These are phyloP conservation scores for Ctenomys sociabilis DNA, from an alignment of 2,113 vertebrate genomes.

Conservation along the genomic window DNA sequence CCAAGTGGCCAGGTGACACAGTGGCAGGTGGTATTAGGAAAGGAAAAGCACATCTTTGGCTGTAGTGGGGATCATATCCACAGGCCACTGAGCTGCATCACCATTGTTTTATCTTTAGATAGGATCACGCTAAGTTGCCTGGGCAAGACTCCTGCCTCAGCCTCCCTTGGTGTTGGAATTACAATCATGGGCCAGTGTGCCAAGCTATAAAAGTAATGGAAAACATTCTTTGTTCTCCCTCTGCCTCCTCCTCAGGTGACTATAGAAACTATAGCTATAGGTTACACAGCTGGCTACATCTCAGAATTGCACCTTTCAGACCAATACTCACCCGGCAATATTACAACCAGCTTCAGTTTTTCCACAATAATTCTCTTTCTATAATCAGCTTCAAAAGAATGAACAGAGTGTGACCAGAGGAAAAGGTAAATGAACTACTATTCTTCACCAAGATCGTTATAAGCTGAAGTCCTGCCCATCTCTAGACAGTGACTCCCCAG, in stretches of 20 bases:
- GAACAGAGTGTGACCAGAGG: neutral
- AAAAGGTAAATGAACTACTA: neutral
- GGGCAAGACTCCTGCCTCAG: neutral
- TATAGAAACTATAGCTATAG: too few relatives aligned
- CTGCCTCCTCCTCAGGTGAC: neutral
- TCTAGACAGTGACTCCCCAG: neutral
- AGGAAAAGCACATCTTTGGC: neutral
- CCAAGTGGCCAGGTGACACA: accelerated
- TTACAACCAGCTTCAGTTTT: neutral
- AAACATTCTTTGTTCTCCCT: neutral
- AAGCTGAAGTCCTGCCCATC: neutral
- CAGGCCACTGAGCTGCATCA: neutral
- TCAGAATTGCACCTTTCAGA: neutral
- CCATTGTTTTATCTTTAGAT: neutral
- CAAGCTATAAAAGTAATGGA: neutral
- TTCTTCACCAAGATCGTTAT: neutral
- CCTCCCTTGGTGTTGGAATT: neutral
- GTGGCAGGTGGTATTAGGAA: neutral
- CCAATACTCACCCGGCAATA: neutral
- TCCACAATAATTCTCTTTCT: neutral
- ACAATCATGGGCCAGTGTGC: neutral
- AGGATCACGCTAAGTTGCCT: neutral
- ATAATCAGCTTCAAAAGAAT: neutral
- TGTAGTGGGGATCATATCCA: neutral
- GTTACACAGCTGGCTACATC: neutral